Evolutionary conservation across 2,888 invertebrate species (phyloP).

Genomic region (Oxyteleia sp.): DNA sequence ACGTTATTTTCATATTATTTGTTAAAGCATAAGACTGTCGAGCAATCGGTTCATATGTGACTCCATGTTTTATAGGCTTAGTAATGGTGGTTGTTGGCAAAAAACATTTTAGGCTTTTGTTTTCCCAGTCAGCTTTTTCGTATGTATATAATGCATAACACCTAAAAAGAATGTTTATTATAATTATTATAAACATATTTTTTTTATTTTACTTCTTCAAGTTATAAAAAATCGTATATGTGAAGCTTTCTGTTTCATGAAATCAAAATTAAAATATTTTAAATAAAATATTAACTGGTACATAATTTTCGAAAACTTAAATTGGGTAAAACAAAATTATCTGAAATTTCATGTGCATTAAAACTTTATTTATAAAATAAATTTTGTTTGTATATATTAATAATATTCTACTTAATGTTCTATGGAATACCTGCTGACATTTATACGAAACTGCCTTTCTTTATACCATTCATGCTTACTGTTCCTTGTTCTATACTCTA

Average conservation of each 20-base stretch:
- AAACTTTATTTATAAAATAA: too few species aligned
- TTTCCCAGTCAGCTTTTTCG: conserved; percentile 40
- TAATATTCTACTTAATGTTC: too few species aligned
- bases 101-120: conserved; percentile 46
- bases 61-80: conserved; percentile 35
- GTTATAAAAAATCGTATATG: too few species aligned
- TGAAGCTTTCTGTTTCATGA: too few species aligned
- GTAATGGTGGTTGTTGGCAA: conserved; percentile 38
- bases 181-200: too few species aligned
- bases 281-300: too few species aligned
- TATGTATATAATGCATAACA: conserved; percentile 57
- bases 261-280: too few species aligned
- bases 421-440: conserved; percentile 40
- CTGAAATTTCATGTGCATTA: too few species aligned
- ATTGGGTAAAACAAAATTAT: too few species aligned
- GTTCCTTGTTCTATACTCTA: conserved; percentile 19
- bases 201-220: too few species aligned
- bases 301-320: too few species aligned
- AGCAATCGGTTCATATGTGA: conserved; percentile 6
- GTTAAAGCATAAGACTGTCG: conserved; percentile 3
- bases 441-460: conserved; percentile 55
- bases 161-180: conserved; percentile 15
- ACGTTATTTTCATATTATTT: background rate
- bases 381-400: too few species aligned
- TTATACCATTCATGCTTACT: conserved; percentile 42